phyloP scores from a whole-genome alignment of 2,113 vertebrate species.

The Ciconia boyciana region DNA sequence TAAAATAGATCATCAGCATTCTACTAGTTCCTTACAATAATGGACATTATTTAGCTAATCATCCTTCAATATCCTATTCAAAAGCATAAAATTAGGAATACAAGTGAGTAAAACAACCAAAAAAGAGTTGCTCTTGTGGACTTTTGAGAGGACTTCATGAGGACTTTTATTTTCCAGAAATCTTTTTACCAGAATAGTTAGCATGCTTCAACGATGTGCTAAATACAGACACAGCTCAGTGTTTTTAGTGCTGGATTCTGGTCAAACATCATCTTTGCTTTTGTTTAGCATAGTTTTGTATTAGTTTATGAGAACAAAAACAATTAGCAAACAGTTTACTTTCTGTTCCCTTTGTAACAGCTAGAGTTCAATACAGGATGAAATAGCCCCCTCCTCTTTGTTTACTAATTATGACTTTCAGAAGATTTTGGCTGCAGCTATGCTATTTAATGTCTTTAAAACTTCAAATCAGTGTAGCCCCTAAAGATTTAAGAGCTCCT shows the following conservation, averaged over 20 bases:
- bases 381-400: background rate
- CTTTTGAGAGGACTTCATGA: background rate
- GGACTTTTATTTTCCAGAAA: background rate
- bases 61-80: background rate
- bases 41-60: background rate
- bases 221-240: constrained; percentile 25
- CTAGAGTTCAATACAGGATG: background rate
- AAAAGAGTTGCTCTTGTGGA: background rate
- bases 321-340: constrained; percentile 34
- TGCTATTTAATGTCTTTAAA: background rate
- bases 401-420: background rate
- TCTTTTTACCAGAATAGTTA: constrained; percentile 35
- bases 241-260: background rate
- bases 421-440: background rate
- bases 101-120: background rate
- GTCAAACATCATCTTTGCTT: constrained; percentile 56
- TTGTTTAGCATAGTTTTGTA: constrained; percentile 46
- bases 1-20: background rate
- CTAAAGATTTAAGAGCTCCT: background rate
- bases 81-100: background rate
- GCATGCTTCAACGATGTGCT: constrained; percentile 23
- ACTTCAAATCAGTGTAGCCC: background rate
- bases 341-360: background rate
- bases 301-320: constrained; percentile 44
- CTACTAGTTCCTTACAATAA: background rate